Conservation (phyloP, 2,888 invertebrate genomes). For the Acleris laterana region DNA sequence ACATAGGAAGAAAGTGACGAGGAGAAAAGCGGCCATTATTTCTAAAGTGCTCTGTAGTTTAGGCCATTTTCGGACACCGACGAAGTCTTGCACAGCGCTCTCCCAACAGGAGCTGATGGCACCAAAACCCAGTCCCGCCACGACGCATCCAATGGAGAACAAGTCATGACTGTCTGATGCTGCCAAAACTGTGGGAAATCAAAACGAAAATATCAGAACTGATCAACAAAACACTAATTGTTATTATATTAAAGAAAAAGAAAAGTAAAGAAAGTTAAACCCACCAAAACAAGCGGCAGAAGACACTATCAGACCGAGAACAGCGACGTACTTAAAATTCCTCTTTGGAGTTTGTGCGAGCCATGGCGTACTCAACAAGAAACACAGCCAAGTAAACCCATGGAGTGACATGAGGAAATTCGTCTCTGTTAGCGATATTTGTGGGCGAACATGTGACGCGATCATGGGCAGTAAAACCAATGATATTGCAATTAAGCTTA, state of each 20-base stretch:
- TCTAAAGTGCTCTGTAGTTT: slow-evolving; percentile 77
- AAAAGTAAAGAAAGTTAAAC: slow-evolving; percentile 41
- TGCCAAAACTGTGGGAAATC: slow-evolving; percentile 64
- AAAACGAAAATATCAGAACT: slow-evolving; percentile 15
- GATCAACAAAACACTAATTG: background rate
- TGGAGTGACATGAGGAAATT: slow-evolving; percentile 75
- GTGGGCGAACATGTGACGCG: slow-evolving; percentile 66
- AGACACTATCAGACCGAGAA: slow-evolving; percentile 65
- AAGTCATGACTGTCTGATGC: slow-evolving; percentile 70
- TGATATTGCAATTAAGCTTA: slow-evolving; percentile 66
- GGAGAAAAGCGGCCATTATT: slow-evolving; percentile 66
- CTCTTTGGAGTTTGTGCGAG: slow-evolving; percentile 71
- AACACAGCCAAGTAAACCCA: slow-evolving; percentile 79
- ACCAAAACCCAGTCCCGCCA: slow-evolving; percentile 80
- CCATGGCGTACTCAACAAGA: slow-evolving; percentile 75
- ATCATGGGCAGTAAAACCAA: slow-evolving; percentile 68
- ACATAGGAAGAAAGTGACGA: slow-evolving; percentile 62
- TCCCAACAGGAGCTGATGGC: slow-evolving; percentile 77
- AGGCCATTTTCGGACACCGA: slow-evolving; percentile 78
- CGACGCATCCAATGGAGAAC: slow-evolving; percentile 77
- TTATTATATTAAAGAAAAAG: background rate
- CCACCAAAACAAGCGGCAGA: slow-evolving; percentile 70
- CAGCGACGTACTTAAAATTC: slow-evolving; percentile 72
- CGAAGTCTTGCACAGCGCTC: slow-evolving; percentile 72
- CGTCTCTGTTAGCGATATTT: slow-evolving; percentile 66